Conservation (phyloP, 2,797 vertebrate genomes). For the Syncerus caffer region DNA sequence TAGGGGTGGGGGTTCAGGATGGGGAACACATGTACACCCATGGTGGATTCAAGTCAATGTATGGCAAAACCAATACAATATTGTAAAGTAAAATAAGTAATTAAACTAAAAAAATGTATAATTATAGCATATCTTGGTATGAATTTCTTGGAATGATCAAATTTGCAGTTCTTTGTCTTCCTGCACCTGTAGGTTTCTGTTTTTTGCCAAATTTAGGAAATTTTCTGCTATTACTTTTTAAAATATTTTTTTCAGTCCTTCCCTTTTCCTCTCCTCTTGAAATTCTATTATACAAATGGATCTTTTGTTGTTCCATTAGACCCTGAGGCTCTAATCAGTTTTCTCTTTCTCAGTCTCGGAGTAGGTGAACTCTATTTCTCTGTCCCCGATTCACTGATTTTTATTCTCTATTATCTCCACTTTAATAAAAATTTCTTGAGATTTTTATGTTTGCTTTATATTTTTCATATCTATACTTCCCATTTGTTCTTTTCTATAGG, state of each 20-base stretch:
- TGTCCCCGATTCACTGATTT: not conserved
- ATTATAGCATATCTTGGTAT: not conserved
- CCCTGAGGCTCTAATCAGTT: not conserved
- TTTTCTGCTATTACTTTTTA: not conserved
- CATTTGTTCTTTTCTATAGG: not conserved
- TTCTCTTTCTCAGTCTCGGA: not conserved
- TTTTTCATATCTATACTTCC: not conserved
- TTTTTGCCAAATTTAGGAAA: not conserved
- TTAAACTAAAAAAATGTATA: no score
- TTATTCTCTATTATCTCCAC: not conserved
- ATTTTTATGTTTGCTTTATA: not conserved
- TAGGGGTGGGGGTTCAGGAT: no score
- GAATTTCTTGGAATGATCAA: not conserved
- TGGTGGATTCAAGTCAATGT: no score
- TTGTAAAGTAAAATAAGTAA: no score
- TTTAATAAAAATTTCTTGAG: not conserved
- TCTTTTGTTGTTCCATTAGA: not conserved
- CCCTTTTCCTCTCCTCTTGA: not conserved
- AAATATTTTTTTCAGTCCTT: not conserved
- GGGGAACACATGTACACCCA: no score
- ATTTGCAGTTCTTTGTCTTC: not conserved
- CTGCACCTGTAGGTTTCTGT: not conserved
- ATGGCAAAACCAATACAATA: no score
- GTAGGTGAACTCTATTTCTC: not conserved
- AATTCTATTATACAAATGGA: not conserved